Evolutionary conservation across 2,888 invertebrate genomes (phyloP).

Genomic region (Pyrrhosoma nymphula): DNA sequence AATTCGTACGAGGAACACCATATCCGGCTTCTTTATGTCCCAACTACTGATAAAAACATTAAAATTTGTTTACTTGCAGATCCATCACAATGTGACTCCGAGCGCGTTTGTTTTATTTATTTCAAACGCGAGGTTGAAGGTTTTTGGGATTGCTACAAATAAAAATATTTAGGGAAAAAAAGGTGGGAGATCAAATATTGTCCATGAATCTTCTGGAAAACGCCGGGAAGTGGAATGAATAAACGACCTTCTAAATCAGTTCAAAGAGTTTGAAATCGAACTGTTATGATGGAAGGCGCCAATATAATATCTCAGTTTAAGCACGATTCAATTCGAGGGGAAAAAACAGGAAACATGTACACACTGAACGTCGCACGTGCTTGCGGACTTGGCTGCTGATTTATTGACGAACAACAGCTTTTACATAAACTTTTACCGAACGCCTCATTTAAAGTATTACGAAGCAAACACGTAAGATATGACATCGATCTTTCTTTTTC

Average conservation of each 20-base stretch:
- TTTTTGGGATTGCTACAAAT: not conserved
- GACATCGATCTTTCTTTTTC: too few species aligned
- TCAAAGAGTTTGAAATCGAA: not conserved
- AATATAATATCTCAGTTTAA: not conserved
- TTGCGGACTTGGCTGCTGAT: not conserved
- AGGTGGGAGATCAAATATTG: not conserved
- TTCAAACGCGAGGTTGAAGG: not conserved
- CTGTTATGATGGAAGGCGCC: not conserved
- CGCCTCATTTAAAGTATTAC: not conserved
- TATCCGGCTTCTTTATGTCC: not conserved
- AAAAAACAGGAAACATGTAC: not conserved
- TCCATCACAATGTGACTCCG: not conserved
- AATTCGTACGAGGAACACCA: not conserved
- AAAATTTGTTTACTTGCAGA: not conserved
- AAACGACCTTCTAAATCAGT: not conserved
- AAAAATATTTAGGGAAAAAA: not conserved
- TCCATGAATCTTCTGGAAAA: not conserved
- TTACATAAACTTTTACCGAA: not conserved
- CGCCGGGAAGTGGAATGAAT: not conserved
- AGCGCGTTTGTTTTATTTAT: not conserved
- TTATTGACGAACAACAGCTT: not conserved
- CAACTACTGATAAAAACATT: not conserved
- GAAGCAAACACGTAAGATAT: too few species aligned
- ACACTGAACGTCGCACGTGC: not conserved
- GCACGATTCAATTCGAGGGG: not conserved